Evolutionary conservation across 2,797 vertebrate species (phyloP), one percentile per base, ranked within the genome.

Genomic region (Galago senegalensis): DNA sequence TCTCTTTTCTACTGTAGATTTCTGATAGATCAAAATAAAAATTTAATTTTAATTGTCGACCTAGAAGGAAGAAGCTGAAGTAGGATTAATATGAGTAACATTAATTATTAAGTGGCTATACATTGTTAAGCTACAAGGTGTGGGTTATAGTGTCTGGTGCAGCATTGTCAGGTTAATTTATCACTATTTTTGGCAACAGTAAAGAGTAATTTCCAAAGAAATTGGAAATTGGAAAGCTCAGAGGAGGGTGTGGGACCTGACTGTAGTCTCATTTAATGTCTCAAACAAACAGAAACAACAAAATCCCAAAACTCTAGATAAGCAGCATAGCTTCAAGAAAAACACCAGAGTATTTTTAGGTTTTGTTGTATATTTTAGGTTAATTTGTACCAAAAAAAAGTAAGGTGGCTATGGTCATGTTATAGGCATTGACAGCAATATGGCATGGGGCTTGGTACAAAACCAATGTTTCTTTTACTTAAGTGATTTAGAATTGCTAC

Each of bases 31-130:
- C 27, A 86, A 77, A 76, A 49, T 77, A 70, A 69, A 65, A 77
- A 29, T 27, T 67, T 34, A 69, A 87, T 37, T 89, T 46, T 85
- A 95, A 88, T 53, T 53, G 53, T 76, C 85, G 65, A 81, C 21
- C 37, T 90, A 86, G 67, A 81, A 86, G 23, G 13, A 80, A 88
- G 14, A 49, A 20, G 34, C 31, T 16, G 27, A 58, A 49, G 49
- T 14, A 49, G 12, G 49, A 49, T 49, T 49, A 49, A 49, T 49
- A 13, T 49, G 14, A 49, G 49, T 49, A 14, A 14, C 49, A 49
- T 49, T 49, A 11, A 49, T 49, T 49, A 49, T 49, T 49, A 49
- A 49, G 14, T 49, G 49, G 49, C 14, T 49, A 13, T 49, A 49
- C 14, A 49, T 49, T 49, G 49, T 16, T 49, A 49, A 49, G 14